These are phyloP conservation scores for Hypocryptadius cinnamomeus DNA, from an alignment of 2,113 vertebrate genomes.

Conservation along the genomic window DNA sequence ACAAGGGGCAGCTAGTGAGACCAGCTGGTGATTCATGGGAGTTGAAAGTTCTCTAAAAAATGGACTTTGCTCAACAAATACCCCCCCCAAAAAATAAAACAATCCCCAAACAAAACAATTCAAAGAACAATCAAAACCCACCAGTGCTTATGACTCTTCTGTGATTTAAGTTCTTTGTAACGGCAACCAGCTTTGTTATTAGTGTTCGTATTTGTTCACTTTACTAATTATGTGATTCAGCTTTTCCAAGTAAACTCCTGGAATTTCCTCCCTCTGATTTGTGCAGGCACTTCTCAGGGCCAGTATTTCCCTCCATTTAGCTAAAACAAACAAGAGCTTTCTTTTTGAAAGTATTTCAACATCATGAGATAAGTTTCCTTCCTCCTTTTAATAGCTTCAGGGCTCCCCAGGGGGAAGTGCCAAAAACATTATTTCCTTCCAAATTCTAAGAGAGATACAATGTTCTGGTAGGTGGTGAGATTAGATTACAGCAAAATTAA, in stretches of 20 bases:
- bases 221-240: background rate
- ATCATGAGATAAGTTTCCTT: constrained; percentile 43
- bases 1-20: background rate
- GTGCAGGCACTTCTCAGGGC: background rate
- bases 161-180: background rate
- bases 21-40: background rate
- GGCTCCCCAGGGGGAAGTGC: background rate
- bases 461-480: background rate
- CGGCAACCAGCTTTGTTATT: background rate
- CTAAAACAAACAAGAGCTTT: constrained; percentile 38
- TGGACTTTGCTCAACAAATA: background rate
- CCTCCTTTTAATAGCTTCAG: constrained; percentile 38
- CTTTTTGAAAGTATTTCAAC: constrained; percentile 26
- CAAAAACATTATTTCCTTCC: constrained; percentile 27
- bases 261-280: constrained; percentile 42
- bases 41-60: background rate
- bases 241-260: background rate
- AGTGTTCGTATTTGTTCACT: background rate
- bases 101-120: background rate
- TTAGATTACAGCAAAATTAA: constrained; percentile 8
- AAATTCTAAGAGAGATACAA: background rate
- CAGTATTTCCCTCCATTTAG: constrained; percentile 34
- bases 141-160: background rate
- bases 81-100: background rate
- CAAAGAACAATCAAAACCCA: background rate